A percentile compares a stretch with the other conserved stretches of the same genome.
Evolutionary conservation across 2,113 vertebrate species (phyloP).

Genomic region (Trematocara zebra): DNA sequence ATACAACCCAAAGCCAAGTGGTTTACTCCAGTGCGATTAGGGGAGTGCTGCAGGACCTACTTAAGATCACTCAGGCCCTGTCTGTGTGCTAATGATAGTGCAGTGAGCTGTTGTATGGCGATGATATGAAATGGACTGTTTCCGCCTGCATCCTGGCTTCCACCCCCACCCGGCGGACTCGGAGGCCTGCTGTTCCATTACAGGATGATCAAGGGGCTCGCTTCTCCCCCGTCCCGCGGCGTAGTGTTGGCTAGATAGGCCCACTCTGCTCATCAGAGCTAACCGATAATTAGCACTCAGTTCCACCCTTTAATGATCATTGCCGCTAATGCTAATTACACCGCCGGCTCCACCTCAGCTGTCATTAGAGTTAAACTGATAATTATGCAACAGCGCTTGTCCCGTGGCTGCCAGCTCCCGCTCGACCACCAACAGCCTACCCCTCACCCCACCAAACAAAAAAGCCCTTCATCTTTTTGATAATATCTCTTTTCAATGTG

Average conservation of each 20-base stretch:
- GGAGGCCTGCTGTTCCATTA: conserved; percentile 53
- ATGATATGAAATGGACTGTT: conserved; percentile 31
- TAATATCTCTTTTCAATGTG: conserved; percentile 1
- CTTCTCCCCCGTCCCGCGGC: conserved; percentile 32
- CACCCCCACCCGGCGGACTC: conserved; percentile 20
- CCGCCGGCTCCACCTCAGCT: conserved; percentile 58
- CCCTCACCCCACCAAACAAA: not conserved
- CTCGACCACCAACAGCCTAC: not conserved
- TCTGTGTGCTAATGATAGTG: conserved; percentile 39
- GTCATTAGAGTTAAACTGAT: conserved; percentile 52
- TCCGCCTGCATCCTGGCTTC: conserved; percentile 24
- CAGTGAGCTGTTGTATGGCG: conserved; percentile 19
- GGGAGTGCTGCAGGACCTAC: conserved; percentile 21
- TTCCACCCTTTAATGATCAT: conserved; percentile 73
- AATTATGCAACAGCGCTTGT: conserved; percentile 43
- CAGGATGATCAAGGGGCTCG: conserved; percentile 56
- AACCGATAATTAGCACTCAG: conserved; percentile 66
- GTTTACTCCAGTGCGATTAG: not conserved
- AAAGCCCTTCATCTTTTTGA: not conserved
- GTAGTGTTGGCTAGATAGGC: conserved; percentile 43
- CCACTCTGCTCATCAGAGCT: conserved; percentile 63
- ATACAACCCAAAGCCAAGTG: conserved; percentile 5
- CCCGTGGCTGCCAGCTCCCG: conserved; percentile 28
- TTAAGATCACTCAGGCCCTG: conserved; percentile 16
- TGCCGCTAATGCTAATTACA: conserved; percentile 69